Conservation (phyloP, 2,113 vertebrate species). For the Eulacestoma nigropectus region DNA sequence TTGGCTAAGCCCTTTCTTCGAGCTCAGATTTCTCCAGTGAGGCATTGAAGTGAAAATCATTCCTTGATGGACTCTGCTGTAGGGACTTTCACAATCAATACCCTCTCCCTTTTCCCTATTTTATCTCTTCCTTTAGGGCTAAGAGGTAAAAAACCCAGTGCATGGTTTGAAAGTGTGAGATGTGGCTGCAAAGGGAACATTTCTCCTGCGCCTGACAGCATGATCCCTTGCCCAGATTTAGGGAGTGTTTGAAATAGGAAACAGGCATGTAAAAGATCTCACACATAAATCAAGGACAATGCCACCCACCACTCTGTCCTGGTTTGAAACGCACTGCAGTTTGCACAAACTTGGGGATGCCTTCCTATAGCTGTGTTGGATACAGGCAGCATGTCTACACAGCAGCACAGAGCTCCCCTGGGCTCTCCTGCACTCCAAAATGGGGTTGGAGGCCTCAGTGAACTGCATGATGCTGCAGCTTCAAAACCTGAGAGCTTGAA, state of each 20-base stretch:
- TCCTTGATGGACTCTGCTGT: not conserved
- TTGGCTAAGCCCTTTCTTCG: not conserved
- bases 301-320: accelerated
- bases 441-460: not conserved
- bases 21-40: not conserved
- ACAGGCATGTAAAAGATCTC: not conserved
- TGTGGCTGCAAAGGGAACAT: not conserved
- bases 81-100: not conserved
- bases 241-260: not conserved
- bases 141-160: not conserved
- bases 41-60: not conserved
- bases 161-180: not conserved
- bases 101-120: not conserved
- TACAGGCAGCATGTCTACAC: not conserved
- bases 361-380: not conserved
- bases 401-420: not conserved
- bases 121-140: not conserved
- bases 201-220: not conserved
- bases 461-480: not conserved
- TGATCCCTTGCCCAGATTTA: not conserved
- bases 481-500: not conserved
- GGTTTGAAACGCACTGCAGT: not conserved
- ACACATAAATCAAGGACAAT: not conserved
- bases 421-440: not conserved
- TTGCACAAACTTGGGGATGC: not conserved